These are phyloP conservation scores for Pristionchus entomophagus DNA, from an alignment of 2,888 invertebrate species.

Conservation along the genomic window DNA sequence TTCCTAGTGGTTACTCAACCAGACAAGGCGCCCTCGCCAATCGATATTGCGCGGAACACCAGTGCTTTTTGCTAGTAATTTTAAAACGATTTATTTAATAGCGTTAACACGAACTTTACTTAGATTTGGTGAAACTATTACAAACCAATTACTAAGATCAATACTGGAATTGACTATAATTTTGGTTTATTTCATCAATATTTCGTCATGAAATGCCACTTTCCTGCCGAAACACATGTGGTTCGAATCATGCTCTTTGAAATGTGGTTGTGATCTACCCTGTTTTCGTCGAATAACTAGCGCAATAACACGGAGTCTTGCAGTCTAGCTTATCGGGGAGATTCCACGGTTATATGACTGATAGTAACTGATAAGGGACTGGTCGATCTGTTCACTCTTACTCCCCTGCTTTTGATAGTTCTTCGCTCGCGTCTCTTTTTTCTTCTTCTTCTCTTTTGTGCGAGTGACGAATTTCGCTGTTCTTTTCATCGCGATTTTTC, in stretches of 20 bases:
- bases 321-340: neutral
- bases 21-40: neutral
- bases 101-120: no score
- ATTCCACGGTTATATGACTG: neutral
- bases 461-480: neutral
- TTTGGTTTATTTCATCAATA: no score
- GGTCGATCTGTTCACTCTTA: neutral
- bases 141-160: no score
- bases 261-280: neutral
- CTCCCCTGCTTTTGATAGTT: neutral
- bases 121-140: no score
- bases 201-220: neutral
- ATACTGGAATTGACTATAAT: no score
- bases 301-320: neutral
- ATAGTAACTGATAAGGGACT: neutral
- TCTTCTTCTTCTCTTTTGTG: neutral
- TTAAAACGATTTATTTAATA: no score
- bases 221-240: neutral
- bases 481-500: neutral
- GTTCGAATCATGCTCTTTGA: no score
- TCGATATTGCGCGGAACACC: constrained; percentile 23
- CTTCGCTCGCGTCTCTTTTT: neutral
- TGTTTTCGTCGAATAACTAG: neutral
- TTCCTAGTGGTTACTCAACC: neutral
- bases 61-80: no score